These are phyloP conservation scores for Motacilla alba DNA, from an alignment of 2,113 vertebrate genomes.

Conservation along the genomic window DNA sequence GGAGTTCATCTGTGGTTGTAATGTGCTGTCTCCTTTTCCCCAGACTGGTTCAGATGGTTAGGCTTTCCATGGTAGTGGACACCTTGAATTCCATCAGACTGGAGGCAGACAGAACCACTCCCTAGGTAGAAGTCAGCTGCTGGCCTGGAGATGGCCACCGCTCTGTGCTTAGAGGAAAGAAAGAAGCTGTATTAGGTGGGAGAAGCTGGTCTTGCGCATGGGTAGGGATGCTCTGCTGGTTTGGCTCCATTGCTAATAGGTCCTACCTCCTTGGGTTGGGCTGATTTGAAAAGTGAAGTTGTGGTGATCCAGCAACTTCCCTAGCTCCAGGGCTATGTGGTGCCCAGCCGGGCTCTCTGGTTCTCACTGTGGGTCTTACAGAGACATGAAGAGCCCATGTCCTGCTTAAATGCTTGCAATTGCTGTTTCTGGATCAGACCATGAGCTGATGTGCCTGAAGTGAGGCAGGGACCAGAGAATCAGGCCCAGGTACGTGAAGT, in stretches of 20 bases:
- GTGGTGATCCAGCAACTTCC: background rate
- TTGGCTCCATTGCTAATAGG: background rate
- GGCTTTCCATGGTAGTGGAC: background rate
- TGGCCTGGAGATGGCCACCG: rapidly evolving
- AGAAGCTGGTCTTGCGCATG: background rate
- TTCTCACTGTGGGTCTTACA: background rate
- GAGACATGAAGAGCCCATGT: background rate
- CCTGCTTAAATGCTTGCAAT: background rate
- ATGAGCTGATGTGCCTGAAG: background rate
- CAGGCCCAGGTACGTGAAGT: background rate
- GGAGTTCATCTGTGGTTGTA: background rate
- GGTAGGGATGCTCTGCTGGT: background rate
- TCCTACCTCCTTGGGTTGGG: background rate
- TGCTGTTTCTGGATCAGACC: background rate
- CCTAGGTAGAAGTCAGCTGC: background rate
- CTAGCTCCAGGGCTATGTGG: rapidly evolving
- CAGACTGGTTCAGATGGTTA: background rate
- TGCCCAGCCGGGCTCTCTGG: background rate
- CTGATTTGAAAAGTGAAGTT: background rate
- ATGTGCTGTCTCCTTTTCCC: background rate
- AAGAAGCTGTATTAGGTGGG: background rate
- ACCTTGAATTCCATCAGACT: background rate
- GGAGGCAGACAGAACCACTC: background rate
- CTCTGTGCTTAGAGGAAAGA: background rate
- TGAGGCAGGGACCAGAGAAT: background rate